A percentile compares a stretch with the other conserved stretches of the same genome.
phyloP scores from a whole-genome alignment of 2,888 invertebrate genomes.

The Platycnemis pennipes region DNA sequence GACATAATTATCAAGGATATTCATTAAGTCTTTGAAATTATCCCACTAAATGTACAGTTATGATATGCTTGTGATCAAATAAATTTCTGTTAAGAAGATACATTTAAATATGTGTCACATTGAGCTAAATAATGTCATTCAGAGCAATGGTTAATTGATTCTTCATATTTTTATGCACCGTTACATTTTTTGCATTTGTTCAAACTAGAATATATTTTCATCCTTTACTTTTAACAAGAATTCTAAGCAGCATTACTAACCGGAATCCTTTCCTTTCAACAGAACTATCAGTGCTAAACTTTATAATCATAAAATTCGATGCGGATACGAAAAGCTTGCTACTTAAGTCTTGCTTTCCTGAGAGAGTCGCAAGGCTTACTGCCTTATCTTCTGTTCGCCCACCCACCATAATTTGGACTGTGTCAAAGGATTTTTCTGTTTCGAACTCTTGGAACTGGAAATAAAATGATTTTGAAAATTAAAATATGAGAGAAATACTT shows the following conservation, averaged over 20 bases:
- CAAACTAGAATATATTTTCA: neutral
- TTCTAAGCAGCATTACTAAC: constrained; percentile 74
- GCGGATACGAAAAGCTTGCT: constrained; percentile 94
- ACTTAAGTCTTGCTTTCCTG: constrained; percentile 93
- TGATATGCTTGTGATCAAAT: neutral
- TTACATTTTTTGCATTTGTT: neutral
- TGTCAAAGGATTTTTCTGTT: constrained; percentile 97
- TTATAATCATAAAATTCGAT: constrained; percentile 98
- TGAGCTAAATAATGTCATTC: neutral
- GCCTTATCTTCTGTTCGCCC: constrained; percentile 97
- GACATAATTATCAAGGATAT: neutral
- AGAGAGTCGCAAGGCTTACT: constrained; percentile 93
- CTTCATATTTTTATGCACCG: neutral
- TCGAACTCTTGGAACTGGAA: constrained; percentile 96
- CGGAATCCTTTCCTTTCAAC: constrained; percentile 96
- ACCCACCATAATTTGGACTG: constrained; percentile 96
- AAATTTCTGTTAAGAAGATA: neutral
- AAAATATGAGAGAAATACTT: too few relatives aligned
- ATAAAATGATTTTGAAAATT: neutral
- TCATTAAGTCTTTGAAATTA: neutral
- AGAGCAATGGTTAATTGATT: constrained; percentile 33
- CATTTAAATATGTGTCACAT: neutral
- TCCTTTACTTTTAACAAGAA: constrained; percentile 25
- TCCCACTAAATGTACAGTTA: neutral
- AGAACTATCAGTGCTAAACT: constrained; percentile 96